phyloP scores from a whole-genome alignment of 1,140 invertebrate species.

The Chrysomallon squamiferum region DNA sequence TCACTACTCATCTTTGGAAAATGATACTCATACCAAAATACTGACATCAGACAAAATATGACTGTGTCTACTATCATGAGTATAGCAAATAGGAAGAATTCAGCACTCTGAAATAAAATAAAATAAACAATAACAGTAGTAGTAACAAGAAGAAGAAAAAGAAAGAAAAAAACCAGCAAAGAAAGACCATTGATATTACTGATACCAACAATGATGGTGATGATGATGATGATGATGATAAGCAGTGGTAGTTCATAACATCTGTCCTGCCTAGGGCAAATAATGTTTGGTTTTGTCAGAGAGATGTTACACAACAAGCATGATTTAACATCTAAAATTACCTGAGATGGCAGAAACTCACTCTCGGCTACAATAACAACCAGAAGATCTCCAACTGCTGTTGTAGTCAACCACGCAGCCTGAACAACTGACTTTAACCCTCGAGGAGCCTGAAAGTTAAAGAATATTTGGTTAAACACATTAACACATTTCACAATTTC shows the following conservation, averaged over 20 bases:
- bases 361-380: constrained; percentile 84
- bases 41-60: constrained; percentile 80
- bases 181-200: no score
- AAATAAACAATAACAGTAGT: no score
- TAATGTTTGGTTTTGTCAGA: no score
- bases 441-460: constrained; percentile 77
- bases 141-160: neutral
- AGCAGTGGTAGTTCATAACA: no score
- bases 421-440: constrained; percentile 93
- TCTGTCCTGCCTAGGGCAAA: no score
- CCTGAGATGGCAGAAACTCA: constrained; percentile 45
- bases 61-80: constrained; percentile 85
- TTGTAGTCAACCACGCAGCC: constrained; percentile 87
- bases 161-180: no score
- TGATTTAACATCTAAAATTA: no score
- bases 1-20: no score
- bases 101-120: constrained; percentile 73
- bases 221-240: neutral
- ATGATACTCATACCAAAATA: constrained; percentile 38
- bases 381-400: constrained; percentile 89
- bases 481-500: no score
- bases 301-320: no score
- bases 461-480: neutral
- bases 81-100: constrained; percentile 88
- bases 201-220: no score